Conservation (phyloP, 2,797 vertebrate genomes). For the Nannoperca obscura region DNA sequence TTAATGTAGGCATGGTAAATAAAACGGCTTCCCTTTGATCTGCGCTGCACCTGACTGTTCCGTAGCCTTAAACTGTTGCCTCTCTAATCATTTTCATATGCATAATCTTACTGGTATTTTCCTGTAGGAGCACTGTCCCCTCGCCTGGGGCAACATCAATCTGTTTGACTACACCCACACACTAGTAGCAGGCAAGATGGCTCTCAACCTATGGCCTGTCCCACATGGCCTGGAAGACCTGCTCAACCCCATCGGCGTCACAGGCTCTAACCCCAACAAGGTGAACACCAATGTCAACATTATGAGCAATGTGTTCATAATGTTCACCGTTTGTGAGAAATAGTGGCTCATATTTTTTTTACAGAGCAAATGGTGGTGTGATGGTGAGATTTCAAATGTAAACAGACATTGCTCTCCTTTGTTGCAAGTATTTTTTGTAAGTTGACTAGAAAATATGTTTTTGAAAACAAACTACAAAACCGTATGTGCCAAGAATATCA, state of each 20-base stretch:
- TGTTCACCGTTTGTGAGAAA: slow-evolving; percentile 6
- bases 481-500: neutral
- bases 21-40: slow-evolving; percentile 13
- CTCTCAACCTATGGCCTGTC: slow-evolving; percentile 98
- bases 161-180: slow-evolving; percentile 99
- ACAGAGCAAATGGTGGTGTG: neutral
- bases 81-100: slow-evolving; percentile 52
- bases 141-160: slow-evolving; percentile 99
- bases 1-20: slow-evolving; percentile 7
- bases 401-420: neutral
- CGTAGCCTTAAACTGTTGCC: slow-evolving; percentile 27
- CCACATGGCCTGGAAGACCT: slow-evolving; percentile 98
- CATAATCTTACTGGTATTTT: slow-evolving; percentile 51
- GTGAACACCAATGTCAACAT: slow-evolving; percentile 70
- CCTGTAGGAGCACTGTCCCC: slow-evolving; percentile 95
- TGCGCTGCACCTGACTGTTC: slow-evolving; percentile 28
- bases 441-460: neutral
- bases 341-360: neutral
- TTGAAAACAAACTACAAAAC: neutral
- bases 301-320: neutral
- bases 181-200: slow-evolving; percentile 98
- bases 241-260: slow-evolving; percentile 97
- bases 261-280: slow-evolving; percentile 99
- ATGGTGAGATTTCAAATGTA: neutral
- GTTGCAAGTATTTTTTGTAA: neutral